A percentile compares a stretch with the other conserved stretches of the same genome.
These are phyloP conservation scores for Myrmophylax atrothorax DNA, from an alignment of 2,113 vertebrate species.

Conservation along the genomic window DNA sequence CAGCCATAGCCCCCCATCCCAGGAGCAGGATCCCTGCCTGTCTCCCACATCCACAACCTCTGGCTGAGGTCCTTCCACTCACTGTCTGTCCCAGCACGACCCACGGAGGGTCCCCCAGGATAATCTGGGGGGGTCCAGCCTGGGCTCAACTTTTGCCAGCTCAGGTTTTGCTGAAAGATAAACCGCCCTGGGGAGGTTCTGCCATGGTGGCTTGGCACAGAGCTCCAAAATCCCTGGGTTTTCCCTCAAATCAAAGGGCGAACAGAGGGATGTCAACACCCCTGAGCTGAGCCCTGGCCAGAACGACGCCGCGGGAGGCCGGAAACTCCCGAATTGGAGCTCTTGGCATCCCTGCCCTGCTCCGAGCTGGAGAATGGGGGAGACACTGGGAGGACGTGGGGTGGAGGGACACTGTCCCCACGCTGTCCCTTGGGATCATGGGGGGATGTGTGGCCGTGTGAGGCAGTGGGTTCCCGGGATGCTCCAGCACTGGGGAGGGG, in stretches of 20 bases:
- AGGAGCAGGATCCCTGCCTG: not conserved
- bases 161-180: not conserved
- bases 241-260: not conserved
- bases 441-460: fast-evolving
- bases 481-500: not conserved
- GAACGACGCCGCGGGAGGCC: fast-evolving
- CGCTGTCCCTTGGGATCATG: fast-evolving
- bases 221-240: not conserved
- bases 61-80: fast-evolving
- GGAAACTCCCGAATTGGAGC: not conserved
- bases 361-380: fast-evolving
- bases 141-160: not conserved
- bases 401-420: fast-evolving
- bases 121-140: fast-evolving
- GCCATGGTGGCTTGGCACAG: not conserved
- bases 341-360: not conserved
- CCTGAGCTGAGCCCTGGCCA: not conserved
- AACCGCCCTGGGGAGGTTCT: not conserved
- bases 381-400: fast-evolving
- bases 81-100: not conserved
- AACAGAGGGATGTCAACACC: not conserved
- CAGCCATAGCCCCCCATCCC: not conserved
- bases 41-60: not conserved
- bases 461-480: fast-evolving
- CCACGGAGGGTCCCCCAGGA: not conserved